Conservation (phyloP, 2,113 vertebrate species). For the Myotis lucifugus region DNA sequence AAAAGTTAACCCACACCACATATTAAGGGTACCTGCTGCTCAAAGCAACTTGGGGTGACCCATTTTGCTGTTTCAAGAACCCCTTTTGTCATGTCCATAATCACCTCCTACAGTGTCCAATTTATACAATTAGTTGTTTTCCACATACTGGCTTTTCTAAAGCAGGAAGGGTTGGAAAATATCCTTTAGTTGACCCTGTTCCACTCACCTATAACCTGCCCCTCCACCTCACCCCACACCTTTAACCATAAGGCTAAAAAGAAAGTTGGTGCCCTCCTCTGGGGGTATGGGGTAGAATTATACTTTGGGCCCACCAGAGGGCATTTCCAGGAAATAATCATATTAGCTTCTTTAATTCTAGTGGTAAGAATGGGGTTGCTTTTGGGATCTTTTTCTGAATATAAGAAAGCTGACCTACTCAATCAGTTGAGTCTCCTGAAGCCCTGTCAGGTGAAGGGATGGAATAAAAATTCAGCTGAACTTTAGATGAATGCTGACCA, state of each 20-base stretch:
- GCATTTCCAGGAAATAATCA: slow-evolving; percentile 5
- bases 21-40: not conserved
- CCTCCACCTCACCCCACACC: not conserved
- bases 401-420: slow-evolving; percentile 31
- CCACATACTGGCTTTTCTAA: slow-evolving; percentile 45
- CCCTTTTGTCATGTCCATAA: not conserved
- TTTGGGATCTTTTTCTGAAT: slow-evolving; percentile 23
- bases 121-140: not conserved
- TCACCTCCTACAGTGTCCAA: not conserved
- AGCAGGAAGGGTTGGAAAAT: not conserved
- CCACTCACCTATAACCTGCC: not conserved
- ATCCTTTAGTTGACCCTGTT: not conserved
- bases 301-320: not conserved
- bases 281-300: not conserved
- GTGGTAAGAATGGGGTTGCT: not conserved
- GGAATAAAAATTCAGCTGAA: slow-evolving; percentile 30
- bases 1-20: not conserved
- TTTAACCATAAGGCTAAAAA: not conserved
- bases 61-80: slow-evolving; percentile 16
- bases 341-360: slow-evolving; percentile 42
- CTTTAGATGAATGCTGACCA: not conserved
- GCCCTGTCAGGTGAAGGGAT: not conserved
- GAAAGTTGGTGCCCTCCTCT: slow-evolving; percentile 58
- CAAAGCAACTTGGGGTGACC: not conserved
- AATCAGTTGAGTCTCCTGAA: not conserved